These are phyloP conservation scores for Cydia amplana DNA, from an alignment of 1,140 invertebrate genomes.

Conservation along the genomic window DNA sequence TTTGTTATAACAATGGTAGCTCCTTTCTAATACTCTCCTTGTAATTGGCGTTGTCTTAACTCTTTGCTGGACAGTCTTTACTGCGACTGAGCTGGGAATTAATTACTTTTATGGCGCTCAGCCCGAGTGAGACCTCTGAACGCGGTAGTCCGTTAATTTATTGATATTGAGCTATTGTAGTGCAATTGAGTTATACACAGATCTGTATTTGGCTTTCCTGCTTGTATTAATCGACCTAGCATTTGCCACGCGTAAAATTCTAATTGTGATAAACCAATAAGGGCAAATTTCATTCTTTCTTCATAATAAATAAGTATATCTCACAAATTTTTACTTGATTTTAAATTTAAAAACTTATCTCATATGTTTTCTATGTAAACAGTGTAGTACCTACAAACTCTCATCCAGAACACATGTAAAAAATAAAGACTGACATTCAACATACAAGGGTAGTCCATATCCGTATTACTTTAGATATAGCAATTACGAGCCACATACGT, in stretches of 20 bases:
- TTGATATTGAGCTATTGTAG: neutral
- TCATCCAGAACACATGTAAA: neutral
- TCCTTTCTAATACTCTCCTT: slow-evolving; percentile 8
- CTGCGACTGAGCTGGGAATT: neutral
- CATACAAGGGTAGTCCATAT: too few relatives aligned
- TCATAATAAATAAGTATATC: too few relatives aligned
- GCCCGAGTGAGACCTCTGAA: slow-evolving; percentile 13
- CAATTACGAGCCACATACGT: too few relatives aligned
- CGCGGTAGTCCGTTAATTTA: neutral
- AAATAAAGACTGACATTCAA: neutral
- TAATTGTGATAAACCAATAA: too few relatives aligned
- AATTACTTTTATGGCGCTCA: slow-evolving; percentile 24
- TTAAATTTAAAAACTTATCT: neutral
- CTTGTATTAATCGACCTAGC: neutral
- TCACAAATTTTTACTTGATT: neutral
- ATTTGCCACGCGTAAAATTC: too few relatives aligned
- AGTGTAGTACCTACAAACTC: neutral
- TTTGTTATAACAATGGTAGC: neutral
- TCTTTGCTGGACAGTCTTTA: slow-evolving; percentile 1
- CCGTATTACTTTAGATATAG: too few relatives aligned
- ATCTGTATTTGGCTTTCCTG: neutral
- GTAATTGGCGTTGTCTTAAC: slow-evolving; percentile 11
- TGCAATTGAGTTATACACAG: neutral
- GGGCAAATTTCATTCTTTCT: too few relatives aligned
- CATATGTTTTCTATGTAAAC: neutral